phyloP scores from a whole-genome alignment of 2,113 vertebrate species.

The Pristiophorus japonicus region DNA sequence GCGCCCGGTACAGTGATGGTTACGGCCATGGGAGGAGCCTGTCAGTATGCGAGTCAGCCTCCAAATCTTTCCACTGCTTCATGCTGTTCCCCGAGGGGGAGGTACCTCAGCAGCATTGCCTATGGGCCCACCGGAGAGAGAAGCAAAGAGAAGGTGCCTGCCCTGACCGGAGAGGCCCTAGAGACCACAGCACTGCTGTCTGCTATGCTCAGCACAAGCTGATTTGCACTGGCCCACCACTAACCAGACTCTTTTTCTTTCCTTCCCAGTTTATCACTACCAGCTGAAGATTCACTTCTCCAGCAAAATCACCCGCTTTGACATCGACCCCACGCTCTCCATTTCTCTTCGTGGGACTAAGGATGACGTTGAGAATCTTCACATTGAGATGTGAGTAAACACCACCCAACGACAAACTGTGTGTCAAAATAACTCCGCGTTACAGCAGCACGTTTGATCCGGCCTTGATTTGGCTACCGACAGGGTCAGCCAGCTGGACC shows the following conservation, averaged over 20 bases:
- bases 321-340: slow-evolving; percentile 73
- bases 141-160: neutral
- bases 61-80: neutral
- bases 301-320: slow-evolving; percentile 56
- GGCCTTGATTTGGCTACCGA: neutral
- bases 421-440: neutral
- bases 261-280: slow-evolving; percentile 82
- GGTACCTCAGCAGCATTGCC: neutral
- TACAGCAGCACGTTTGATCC: neutral
- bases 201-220: neutral
- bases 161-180: neutral
- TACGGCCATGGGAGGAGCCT: neutral
- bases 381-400: slow-evolving; percentile 57
- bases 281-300: slow-evolving; percentile 93
- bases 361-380: slow-evolving; percentile 55
- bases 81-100: neutral
- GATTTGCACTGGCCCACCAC: neutral
- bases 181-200: neutral
- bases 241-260: neutral
- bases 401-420: neutral
- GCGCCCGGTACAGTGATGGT: too few species aligned
- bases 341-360: slow-evolving; percentile 74
- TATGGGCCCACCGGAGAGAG: neutral
- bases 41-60: neutral
- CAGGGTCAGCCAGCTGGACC: neutral